Base-by-base conservation (phyloP, 2,797 vertebrate genomes). In the Chelmon rostratus region DNA sequence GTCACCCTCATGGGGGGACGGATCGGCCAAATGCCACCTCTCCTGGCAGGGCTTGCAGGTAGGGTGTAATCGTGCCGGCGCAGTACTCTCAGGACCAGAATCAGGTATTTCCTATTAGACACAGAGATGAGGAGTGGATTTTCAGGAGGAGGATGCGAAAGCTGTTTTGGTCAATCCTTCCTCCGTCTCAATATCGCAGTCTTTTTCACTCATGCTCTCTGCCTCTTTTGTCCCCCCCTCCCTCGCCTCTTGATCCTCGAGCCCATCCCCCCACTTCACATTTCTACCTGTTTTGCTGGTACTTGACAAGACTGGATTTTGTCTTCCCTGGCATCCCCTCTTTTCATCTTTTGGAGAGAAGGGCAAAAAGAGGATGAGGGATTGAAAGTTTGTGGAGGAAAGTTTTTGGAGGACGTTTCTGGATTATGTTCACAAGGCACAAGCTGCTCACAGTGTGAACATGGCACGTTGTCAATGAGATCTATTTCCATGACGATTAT, bases 401-500 rank as follows among this genome's bases (percentile, higher is more conserved):
- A 94, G 93, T 94, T 95, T 95, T 95, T 95, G 94, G 95, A 96
- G 95, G 95, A 94, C 92, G 78, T 95, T 96, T 95, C 94, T 96
- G 94, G 95, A 96, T 95, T 95, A 95, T 91, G 93, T 96, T 96
- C 94, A 94, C 91, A 88, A 95, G 93, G 93, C 95, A 94, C 95
- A 96, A 96, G 95, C 95, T 96, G 95, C 94, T 96, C 95, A 94
- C 95, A 96, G 95, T 94, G 92, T 95, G 95, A 96, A 94, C 92
- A 93, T 96, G 96, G 96, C 95, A 96, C 86, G 83, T 93, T 94
- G 94, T 96, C 96, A 96, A 96, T 94, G 92, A 93, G 93, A 95
- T 95, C 95, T 96, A 96, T 96, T 96, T 96, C 93, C 94, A 95
- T 94, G 93, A 96, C 94, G 92, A 94, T 95, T 96, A 96, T 96